phyloP scores from a whole-genome alignment of 2,888 invertebrate species.

The Drosophila anomelani region DNA sequence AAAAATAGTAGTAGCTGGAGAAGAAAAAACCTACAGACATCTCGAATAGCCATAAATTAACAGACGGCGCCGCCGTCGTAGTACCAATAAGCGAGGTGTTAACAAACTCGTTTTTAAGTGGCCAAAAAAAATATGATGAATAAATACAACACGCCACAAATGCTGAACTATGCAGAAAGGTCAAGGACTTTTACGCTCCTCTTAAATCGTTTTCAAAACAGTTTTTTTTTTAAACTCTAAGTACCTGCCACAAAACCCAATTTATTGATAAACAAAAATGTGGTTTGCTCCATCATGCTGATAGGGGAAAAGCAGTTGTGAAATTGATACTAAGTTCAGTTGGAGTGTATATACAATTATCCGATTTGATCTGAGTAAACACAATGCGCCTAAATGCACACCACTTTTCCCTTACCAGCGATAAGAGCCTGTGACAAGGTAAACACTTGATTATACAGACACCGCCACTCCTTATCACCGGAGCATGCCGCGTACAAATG shows the following conservation, averaged over 20 bases:
- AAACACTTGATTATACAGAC: slow-evolving; percentile 32
- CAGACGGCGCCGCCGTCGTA: slow-evolving; percentile 55
- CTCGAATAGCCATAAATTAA: slow-evolving; percentile 51
- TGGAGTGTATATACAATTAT: slow-evolving; percentile 9
- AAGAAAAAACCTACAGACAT: slow-evolving; percentile 41
- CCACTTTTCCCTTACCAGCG: slow-evolving; percentile 9
- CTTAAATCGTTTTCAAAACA: slow-evolving; percentile 7
- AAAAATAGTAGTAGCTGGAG: slow-evolving; percentile 38
- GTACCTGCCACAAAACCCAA: neutral
- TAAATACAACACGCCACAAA: slow-evolving; percentile 34
- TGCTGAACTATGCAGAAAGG: slow-evolving; percentile 44
- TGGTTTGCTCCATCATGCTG: slow-evolving; percentile 28
- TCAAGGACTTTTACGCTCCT: slow-evolving; percentile 36
- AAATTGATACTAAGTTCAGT: slow-evolving; percentile 25
- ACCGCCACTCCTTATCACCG: slow-evolving; percentile 15
- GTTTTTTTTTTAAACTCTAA: neutral
- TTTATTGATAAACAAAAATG: slow-evolving; percentile 13
- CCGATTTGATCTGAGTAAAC: slow-evolving; percentile 11
- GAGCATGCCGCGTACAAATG: slow-evolving; percentile 29
- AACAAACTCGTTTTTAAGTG: slow-evolving; percentile 66
- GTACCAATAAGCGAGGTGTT: slow-evolving; percentile 52
- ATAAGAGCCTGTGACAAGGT: slow-evolving; percentile 18
- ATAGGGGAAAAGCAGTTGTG: slow-evolving; percentile 15
- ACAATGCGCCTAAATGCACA: slow-evolving; percentile 36
- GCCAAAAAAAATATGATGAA: slow-evolving; percentile 30